A percentile compares a stretch with the other conserved stretches of the same genome.
Conservation (phyloP, 2,797 vertebrate genomes). For the Megaceryle alcyon region DNA sequence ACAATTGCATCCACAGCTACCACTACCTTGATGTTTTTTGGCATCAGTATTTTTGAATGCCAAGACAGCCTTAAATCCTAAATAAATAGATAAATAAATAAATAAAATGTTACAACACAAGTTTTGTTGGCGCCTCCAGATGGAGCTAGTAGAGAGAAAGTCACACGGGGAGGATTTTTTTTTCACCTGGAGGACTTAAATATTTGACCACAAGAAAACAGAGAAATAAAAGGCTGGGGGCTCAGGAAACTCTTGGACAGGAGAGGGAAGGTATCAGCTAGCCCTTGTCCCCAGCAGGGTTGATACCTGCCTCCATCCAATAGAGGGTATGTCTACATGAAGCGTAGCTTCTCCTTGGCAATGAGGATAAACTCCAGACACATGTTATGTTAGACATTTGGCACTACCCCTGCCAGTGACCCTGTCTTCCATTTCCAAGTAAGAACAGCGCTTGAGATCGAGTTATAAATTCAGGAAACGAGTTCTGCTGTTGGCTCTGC, state of each 20-base stretch:
- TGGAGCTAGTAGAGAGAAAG: slow-evolving; percentile 39
- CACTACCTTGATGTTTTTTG: background rate
- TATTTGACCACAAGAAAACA: background rate
- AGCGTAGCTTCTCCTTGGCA: background rate
- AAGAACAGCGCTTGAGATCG: background rate
- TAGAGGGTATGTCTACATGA: fast-evolving
- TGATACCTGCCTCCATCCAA: background rate
- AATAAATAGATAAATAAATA: background rate
- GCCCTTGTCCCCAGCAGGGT: fast-evolving
- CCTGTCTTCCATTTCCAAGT: background rate
- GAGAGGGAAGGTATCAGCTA: background rate
- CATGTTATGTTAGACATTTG: background rate
- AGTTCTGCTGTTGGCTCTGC: background rate
- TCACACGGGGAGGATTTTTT: background rate
- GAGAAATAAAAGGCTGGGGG: background rate
- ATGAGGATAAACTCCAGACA: background rate
- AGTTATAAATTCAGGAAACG: background rate
- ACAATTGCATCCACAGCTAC: background rate
- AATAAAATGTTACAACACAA: background rate
- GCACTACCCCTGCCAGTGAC: background rate
- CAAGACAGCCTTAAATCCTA: background rate
- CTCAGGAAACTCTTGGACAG: background rate
- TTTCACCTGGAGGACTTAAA: background rate
- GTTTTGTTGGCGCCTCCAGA: slow-evolving; percentile 18
- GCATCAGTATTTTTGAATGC: background rate